Conservation (phyloP, 2,888 invertebrate genomes). For the Hoplodrina blanda region DNA sequence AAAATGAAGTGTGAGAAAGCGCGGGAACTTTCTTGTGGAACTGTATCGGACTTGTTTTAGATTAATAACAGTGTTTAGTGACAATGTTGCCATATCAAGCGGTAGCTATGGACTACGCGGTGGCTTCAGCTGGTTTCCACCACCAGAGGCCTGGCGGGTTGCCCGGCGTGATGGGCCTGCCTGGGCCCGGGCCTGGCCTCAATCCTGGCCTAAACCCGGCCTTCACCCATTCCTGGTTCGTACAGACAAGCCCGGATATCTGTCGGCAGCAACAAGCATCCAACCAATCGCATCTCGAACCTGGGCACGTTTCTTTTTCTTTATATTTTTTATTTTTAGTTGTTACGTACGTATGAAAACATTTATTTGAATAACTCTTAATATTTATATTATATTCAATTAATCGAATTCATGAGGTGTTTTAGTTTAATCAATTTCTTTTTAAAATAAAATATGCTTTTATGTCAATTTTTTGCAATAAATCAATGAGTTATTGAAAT, state of each 20-base stretch:
- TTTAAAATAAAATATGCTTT: not conserved
- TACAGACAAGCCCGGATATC: conserved; percentile 96
- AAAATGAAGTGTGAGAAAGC: conserved; percentile 74
- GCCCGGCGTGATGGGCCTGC: conserved; percentile 91
- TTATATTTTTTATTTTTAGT: conserved; percentile 86
- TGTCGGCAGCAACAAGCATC: conserved; percentile 95
- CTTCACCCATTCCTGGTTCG: conserved; percentile 98
- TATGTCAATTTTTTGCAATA: not conserved
- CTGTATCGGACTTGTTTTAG: conserved; percentile 71
- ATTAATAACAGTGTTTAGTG: conserved; percentile 73
- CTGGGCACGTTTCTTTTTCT: conserved; percentile 95
- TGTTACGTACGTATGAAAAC: conserved; percentile 63
- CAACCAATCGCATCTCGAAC: conserved; percentile 95
- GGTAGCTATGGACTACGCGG: conserved; percentile 96
- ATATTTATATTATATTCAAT: conserved; percentile 4
- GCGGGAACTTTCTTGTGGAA: conserved; percentile 73
- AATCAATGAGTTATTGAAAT: conserved; percentile 50
- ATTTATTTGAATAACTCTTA: conserved; percentile 69
- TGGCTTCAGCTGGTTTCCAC: conserved; percentile 89
- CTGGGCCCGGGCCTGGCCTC: conserved; percentile 87
- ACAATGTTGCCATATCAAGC: conserved; percentile 96
- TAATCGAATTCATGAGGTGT: not conserved
- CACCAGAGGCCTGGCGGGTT: conserved; percentile 89
- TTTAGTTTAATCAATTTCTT: no score
- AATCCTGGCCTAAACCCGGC: conserved; percentile 92